Base-by-base conservation (phyloP, 2,888 invertebrate genomes). In the Hydroisotoma schaefferi region DNA sequence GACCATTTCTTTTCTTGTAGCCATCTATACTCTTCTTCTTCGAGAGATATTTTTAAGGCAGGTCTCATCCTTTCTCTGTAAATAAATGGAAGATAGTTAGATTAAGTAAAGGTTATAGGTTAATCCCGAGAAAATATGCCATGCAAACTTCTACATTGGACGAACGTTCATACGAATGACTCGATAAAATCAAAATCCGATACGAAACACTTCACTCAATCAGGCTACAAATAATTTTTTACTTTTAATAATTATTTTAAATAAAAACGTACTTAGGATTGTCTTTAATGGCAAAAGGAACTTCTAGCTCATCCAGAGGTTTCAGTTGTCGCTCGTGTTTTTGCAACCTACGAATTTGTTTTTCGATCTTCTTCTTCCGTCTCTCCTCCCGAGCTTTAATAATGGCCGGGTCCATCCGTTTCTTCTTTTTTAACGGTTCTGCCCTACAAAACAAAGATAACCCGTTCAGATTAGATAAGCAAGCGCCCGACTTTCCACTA, bases 391-490 rank as follows among this genome's bases (percentile, higher is more conserved):
- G 82, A 18, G 86, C 85, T 76, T 85, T 87, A 0, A 92, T 70
- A 28, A 95, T 78, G 4, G 83, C 83, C 2, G 93, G 92, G 78
- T 95, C 94, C 0, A 91, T 55, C 75, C 84, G 86, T 75, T 87
- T 93, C 78, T 91, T 94, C 77, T 89, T 94, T 76, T 92, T 94
- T 75, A 94, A 76, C 2, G 94, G 94, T 76, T 93, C 92, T 3
- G 86, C 93, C 76, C 88, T 87, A 73, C 8, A 33, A 33, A 8
- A 33, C 15, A 15, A 33, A 33, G 33, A 33, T 33, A 15, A 10
- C 8, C n/a, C n/a, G n/a, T n/a, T n/a, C n/a, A n/a, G n/a, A n/a
- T n/a, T n/a, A n/a, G n/a, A n/a, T n/a, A n/a, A n/a, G n/a, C n/a
- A n/a, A n/a, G n/a, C n/a, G n/a, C n/a, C n/a, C n/a, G n/a, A n/a